These are phyloP conservation scores for Allygus modestus DNA, from an alignment of 2,888 invertebrate species.

Conservation along the genomic window DNA sequence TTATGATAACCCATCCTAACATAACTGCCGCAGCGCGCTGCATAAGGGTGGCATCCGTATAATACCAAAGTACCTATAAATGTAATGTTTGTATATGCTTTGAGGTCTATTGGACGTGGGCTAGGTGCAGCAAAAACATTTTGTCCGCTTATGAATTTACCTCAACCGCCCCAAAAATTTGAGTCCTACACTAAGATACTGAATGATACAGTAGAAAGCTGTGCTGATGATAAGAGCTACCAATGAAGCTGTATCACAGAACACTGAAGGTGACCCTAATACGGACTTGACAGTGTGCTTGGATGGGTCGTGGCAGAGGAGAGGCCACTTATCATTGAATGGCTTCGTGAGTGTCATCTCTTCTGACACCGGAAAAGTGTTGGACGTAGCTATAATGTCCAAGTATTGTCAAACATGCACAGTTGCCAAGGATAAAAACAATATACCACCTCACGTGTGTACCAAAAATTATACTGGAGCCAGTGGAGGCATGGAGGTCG, in stretches of 20 bases:
- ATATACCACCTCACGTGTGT: constrained; percentile 19
- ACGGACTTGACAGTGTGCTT: background rate
- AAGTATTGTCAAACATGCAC: too few species aligned
- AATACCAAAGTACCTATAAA: too few species aligned
- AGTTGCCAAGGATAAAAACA: constrained; percentile 72
- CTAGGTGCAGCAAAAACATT: constrained; percentile 29
- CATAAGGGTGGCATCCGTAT: too few species aligned
- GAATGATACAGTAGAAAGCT: background rate
- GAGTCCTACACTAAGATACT: constrained; percentile 34
- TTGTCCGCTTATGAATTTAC: constrained; percentile 50
- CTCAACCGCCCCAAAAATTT: constrained; percentile 17
- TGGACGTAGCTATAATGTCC: constrained; percentile 48
- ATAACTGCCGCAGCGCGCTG: too few species aligned
- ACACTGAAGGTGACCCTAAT: background rate
- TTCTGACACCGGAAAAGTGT: constrained; percentile 46
- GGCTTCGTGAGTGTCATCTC: constrained; percentile 47
- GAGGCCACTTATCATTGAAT: constrained; percentile 38
- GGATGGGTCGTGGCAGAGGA: too few species aligned
- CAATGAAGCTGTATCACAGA: constrained; percentile 30
- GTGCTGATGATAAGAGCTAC: constrained; percentile 50
- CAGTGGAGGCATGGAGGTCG: constrained; percentile 44
- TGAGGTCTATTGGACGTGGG: constrained; percentile 50
- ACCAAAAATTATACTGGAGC: constrained; percentile 26
- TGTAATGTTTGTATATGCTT: constrained; percentile 54
- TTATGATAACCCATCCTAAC: too few species aligned